These are phyloP conservation scores for Adelognathus sp. DNA, from an alignment of 2,888 invertebrate species.

Conservation along the genomic window DNA sequence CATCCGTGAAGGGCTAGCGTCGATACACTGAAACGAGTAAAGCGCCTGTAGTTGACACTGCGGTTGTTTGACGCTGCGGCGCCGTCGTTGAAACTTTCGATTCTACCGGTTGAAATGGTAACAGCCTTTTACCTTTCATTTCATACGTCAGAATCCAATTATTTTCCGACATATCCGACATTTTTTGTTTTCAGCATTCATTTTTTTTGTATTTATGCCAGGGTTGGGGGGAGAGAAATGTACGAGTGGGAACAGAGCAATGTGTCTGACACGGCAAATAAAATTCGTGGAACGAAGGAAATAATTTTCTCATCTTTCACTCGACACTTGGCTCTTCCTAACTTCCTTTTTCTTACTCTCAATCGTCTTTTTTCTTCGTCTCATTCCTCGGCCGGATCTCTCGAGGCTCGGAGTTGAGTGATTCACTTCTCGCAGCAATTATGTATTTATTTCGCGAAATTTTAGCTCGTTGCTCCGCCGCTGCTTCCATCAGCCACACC, in stretches of 20 bases:
- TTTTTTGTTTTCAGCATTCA: neutral
- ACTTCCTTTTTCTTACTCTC: slow-evolving; percentile 13
- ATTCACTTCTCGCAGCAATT: slow-evolving; percentile 70
- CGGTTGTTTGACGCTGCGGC: slow-evolving; percentile 1
- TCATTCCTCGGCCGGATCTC: slow-evolving; percentile 1
- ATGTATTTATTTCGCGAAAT: slow-evolving; percentile 76
- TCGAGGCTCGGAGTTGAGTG: slow-evolving; percentile 32
- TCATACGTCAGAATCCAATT: neutral
- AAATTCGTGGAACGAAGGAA: slow-evolving; percentile 19
- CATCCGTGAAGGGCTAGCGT: slow-evolving; percentile 3
- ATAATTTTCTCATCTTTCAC: slow-evolving; percentile 20
- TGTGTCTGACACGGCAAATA: neutral
- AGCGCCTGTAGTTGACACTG: slow-evolving; percentile 30
- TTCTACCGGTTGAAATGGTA: neutral
- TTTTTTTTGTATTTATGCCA: slow-evolving; percentile 23
- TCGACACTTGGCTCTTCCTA: neutral
- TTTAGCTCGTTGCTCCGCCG: slow-evolving; percentile 59
- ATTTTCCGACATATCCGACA: neutral
- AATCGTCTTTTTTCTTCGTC: neutral
- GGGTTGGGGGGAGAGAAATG: neutral
- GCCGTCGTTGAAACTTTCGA: slow-evolving; percentile 13
- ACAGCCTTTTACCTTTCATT: neutral
- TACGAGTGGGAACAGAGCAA: neutral
- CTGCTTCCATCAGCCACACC: slow-evolving; percentile 54
- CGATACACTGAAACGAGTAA: neutral